Conservation (phyloP, 2,888 invertebrate genomes). For the Drosophila paranaensis region DNA sequence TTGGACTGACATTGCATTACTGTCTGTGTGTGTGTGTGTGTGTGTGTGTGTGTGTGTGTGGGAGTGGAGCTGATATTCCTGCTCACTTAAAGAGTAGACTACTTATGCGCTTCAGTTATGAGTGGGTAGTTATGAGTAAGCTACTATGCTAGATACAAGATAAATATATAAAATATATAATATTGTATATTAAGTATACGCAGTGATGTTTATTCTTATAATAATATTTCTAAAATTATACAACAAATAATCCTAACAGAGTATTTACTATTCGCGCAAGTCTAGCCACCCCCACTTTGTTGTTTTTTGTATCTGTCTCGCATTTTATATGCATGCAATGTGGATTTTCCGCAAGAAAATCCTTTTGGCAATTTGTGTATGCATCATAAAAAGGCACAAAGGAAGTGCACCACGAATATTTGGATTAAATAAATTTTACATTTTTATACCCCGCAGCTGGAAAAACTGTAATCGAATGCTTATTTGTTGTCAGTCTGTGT, state of each 20-base stretch:
- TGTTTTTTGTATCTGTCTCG: slow-evolving; percentile 34
- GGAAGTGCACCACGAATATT: slow-evolving; percentile 40
- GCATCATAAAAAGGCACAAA: slow-evolving; percentile 56
- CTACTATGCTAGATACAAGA: neutral
- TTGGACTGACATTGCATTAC: neutral
- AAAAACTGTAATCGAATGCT: slow-evolving; percentile 1
- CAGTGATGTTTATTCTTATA: neutral
- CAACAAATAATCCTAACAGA: neutral
- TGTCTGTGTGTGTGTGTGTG: neutral
- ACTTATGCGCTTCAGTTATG: slow-evolving; percentile 18
- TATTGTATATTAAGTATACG: neutral
- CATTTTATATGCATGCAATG: slow-evolving; percentile 46
- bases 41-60: neutral
- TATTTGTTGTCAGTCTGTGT: neutral
- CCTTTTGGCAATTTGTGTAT: slow-evolving; percentile 69
- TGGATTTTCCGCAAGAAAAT: slow-evolving; percentile 62
- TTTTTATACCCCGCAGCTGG: slow-evolving; percentile 40
- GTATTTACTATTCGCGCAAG: slow-evolving; percentile 3
- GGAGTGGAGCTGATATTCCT: slow-evolving; percentile 46
- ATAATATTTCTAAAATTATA: too few relatives aligned
- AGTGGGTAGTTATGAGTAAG: neutral
- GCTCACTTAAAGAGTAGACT: slow-evolving; percentile 5
- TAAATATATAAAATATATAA: too few relatives aligned
- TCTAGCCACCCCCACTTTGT: neutral
- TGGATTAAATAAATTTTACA: slow-evolving; percentile 60